These are phyloP conservation scores for Picathartes gymnocephalus DNA, from an alignment of 2,113 vertebrate species.

Conservation along the genomic window DNA sequence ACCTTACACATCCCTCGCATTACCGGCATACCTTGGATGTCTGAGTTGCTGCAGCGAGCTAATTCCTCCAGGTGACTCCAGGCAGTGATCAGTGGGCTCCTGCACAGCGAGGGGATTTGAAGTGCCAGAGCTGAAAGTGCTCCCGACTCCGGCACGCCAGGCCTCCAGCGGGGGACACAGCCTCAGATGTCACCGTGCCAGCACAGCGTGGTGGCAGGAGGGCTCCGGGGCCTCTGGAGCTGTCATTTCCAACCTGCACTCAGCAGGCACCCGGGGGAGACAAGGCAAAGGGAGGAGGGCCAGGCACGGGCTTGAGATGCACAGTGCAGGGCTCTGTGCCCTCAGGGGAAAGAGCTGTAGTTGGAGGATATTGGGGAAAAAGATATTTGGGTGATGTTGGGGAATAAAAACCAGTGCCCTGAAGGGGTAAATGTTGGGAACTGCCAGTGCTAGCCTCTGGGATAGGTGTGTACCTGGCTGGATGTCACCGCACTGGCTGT, in stretches of 20 bases:
- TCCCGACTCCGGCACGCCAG: background rate
- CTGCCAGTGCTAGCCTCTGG: background rate
- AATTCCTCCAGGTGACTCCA: conserved; percentile 56
- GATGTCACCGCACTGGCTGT: background rate
- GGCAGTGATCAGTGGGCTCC: conserved; percentile 34
- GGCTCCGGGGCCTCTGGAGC: background rate
- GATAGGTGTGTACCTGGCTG: background rate
- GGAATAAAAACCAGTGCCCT: background rate
- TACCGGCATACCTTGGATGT: conserved; percentile 32
- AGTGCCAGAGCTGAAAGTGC: conserved; percentile 35
- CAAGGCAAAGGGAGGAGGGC: background rate
- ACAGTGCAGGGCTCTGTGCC: fast-evolving
- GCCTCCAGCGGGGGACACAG: background rate
- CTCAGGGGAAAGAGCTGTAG: background rate
- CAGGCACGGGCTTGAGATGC: fast-evolving
- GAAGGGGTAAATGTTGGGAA: background rate
- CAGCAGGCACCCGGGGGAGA: background rate
- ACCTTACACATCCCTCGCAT: conserved; percentile 57
- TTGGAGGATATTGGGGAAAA: background rate
- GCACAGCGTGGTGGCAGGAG: background rate
- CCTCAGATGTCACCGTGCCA: conserved; percentile 11
- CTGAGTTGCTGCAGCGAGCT: conserved; percentile 28
- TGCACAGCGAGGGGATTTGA: conserved; percentile 42
- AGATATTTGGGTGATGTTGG: background rate
- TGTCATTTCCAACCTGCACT: background rate